Base-by-base conservation (phyloP, 2,888 invertebrate genomes). In the Oeneis ivallda region DNA sequence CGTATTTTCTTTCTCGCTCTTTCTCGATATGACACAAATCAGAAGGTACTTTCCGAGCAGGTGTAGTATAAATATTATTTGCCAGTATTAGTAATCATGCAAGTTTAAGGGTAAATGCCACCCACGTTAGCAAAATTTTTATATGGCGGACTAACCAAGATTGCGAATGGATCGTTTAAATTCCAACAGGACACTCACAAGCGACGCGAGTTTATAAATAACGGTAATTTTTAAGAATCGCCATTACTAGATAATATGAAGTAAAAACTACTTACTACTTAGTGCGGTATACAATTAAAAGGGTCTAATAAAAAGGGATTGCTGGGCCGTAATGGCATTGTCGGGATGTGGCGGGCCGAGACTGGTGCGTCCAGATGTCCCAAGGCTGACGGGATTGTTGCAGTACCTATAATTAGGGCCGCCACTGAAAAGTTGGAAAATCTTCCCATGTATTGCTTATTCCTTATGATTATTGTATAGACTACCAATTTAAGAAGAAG, bases 351-450 rank as follows among this genome's bases (percentile, higher is more conserved):
- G 61, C n/a, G 62, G 54, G 59, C 50, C 49, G 66, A 26, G 26
- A 66, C 66, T 63, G 39, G 69, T 63, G 54, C 43, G 62, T 70
- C 69, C 67, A 68, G 65, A 68, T 66, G 53, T 52, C 53, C 69
- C 72, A 74, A 74, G 73, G 74, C 54, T 62, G 72, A 73, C 74
- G 61, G 58, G 68, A 62, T 70, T 70, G 62, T 62, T 61, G 45
- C 13, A 32, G 41, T 19, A 57, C 26, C 15, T 13, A 11, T 11
- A 13, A 6, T 37, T 26, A 65, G 53, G 41, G 19, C 13, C 50
- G 49, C n/a, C 39, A 50, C 60, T 57, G 39, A 15, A 39, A 47
- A 47, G 9, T 11, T 19, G 19, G n/a, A 57, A 26, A 26, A 2
- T 26, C 26, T 26, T 2, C 26, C 5, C 26, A 26, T 5, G 26